Base-by-base conservation (phyloP, 2,888 invertebrate genomes). In the Byasa hedistus region DNA sequence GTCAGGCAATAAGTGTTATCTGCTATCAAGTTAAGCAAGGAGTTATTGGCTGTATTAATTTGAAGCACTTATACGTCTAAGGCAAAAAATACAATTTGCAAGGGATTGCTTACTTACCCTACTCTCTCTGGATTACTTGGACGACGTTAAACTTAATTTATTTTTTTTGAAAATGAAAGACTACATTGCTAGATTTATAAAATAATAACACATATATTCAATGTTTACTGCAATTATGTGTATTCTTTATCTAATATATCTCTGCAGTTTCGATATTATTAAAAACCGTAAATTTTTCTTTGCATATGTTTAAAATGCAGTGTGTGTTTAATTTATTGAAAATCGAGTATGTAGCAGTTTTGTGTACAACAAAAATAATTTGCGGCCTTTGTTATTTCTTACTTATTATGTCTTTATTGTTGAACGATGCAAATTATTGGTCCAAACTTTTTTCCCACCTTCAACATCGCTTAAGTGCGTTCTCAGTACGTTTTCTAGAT, bases 401-500 rank as follows among this genome's bases (percentile, higher is more conserved):
- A 57, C 23, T 21, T 57, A 68, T 76, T 75, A 69, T 69, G 66
- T 71, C 70, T 68, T 70, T 75, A 72, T 69, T 57, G 66, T 70
- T 66, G 69, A 72, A 71, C 66, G 68, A 66, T 69, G 69, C 61
- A 70, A 71, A 74, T 81, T 80, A 81, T 80, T 79, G 76, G 75
- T 68, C 72, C 69, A 74, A 74, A 71, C 72, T 74, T 82, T 80
- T 81, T 80, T 81, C 72, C 74, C 72, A 68, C 70, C 61, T 68
- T 66, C 70, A 63, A 71, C 71, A 74, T 78, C 77, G 76, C 76
- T 79, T 76, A 70, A 71, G 67, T 70, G 73, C 75, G 73, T 73
- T 79, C 76, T 76, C 70, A 75, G 75, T 77, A 76, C 76, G 77
- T 74, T 79, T 79, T 77, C 78, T 77, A 79, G 84, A 76, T 85